These are phyloP conservation scores for Notamacropus eugenii DNA, from an alignment of 2,797 vertebrate species.

Conservation along the genomic window DNA sequence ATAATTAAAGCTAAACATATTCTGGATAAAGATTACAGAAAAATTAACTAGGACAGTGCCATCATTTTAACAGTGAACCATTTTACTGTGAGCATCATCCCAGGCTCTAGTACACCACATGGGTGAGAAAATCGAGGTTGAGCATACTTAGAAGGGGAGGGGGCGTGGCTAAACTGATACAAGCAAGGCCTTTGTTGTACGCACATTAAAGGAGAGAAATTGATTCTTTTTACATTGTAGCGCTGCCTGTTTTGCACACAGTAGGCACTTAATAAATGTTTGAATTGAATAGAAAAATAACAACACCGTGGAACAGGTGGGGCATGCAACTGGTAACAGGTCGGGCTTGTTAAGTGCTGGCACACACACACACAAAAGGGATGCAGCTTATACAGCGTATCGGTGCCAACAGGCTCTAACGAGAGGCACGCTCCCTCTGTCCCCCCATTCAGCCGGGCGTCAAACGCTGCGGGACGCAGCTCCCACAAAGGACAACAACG, in stretches of 20 bases:
- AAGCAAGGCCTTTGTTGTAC: background rate
- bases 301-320: background rate
- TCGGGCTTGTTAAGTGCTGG: background rate
- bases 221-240: background rate
- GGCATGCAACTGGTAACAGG: background rate
- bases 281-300: slow-evolving; percentile 3
- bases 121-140: slow-evolving; percentile 30
- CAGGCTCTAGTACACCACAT: slow-evolving; percentile 33
- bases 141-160: slow-evolving; percentile 31
- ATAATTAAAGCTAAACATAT: slow-evolving; percentile 14
- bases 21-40: slow-evolving; percentile 26
- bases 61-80: slow-evolving; percentile 24
- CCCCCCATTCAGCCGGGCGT: background rate
- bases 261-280: background rate
- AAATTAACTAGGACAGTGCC: slow-evolving; percentile 32
- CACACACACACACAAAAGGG: slow-evolving; percentile 6
- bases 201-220: background rate
- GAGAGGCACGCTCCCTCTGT: background rate
- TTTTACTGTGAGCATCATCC: slow-evolving; percentile 64
- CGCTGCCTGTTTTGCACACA: background rate
- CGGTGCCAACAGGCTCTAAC: background rate
- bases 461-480: background rate
- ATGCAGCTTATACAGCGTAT: background rate
- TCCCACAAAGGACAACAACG: background rate
- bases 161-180: background rate